Evolutionary conservation across 2,888 invertebrate genomes (phyloP), one percentile per base, ranked within the genome.

Genomic region (Cantharis rustica): DNA sequence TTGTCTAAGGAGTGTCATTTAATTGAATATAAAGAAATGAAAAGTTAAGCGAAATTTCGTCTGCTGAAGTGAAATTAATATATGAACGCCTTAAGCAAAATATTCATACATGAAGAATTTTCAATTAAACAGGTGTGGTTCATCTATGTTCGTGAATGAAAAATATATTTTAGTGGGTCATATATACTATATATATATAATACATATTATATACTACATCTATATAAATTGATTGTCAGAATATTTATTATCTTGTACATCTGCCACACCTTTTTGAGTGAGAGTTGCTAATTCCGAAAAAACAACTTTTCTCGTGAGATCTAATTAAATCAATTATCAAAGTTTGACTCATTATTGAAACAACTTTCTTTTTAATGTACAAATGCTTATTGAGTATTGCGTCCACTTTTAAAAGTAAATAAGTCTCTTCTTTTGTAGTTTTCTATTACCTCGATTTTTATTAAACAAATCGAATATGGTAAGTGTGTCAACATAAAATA

Each of bases 191-290:
- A 20, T 20, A 20, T 20, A 23, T 23, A 23, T 23, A 23, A 23
- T 23, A 23, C 23, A 20, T 3, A 31, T 5, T 47, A 47, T 47
- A 47, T n/a, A 47, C 26, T 31, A 31, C 13, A 31, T n/a, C 62
- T 61, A 68, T 61, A 72, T 64, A 26, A 27, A 73, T 26, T 26
- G 47, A 73, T 73, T 73, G 73, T 73, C 62, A 15, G 73, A 13
- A 62, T 69, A 73, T 73, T 73, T 73, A 73, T 73, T 68, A 62
- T 73, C 20, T 20, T 66, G 64, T 66, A 66, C 66, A 75, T 70
- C 27, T 17, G 70, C 76, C 76, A 76, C 76, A 73, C 76, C 76
- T 76, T 73, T 23, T 72, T 23, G 71, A 76, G 76, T 76, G 76
- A 76, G 76, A 76, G 76, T 76, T 76, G 76, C 66, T 62, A 13